Evolutionary conservation across 2,113 vertebrate species (phyloP).

Genomic region (Lepus europaeus): DNA sequence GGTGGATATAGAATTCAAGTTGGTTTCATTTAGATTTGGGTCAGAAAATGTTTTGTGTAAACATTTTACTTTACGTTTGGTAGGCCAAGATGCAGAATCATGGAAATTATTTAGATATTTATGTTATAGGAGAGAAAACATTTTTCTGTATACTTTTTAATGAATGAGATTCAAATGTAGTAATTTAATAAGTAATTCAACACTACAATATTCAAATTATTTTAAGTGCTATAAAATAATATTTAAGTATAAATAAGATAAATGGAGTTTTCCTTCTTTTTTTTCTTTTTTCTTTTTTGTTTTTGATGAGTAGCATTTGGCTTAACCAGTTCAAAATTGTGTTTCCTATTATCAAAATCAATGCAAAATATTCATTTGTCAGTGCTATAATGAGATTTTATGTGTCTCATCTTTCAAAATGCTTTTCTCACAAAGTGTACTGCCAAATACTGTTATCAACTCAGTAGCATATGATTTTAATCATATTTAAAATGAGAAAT

Average conservation of each 20-base stretch:
- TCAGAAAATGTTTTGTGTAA: not conserved
- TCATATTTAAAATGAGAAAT: constrained; percentile 37
- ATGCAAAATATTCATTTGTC: constrained; percentile 11
- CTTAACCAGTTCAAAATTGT: not conserved
- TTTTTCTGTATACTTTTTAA: not conserved
- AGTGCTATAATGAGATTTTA: constrained; percentile 7
- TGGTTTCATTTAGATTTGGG: not conserved
- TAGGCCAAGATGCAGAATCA: not conserved
- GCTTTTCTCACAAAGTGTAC: not conserved
- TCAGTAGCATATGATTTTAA: constrained; percentile 3
- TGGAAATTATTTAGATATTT: not conserved
- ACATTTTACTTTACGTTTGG: not conserved
- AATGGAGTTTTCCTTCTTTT: not conserved
- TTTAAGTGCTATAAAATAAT: constrained; percentile 1
- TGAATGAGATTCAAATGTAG: not conserved
- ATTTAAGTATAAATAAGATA: not conserved
- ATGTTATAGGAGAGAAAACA: not conserved
- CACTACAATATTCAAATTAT: not conserved
- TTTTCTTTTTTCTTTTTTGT: not conserved
- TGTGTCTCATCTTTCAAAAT: constrained; percentile 36
- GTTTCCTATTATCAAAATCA: constrained; percentile 20
- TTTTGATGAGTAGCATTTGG: not conserved
- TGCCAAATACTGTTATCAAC: constrained; percentile 13
- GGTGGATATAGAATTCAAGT: not conserved
- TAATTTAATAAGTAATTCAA: not conserved